Evolutionary conservation across 2,113 vertebrate species (phyloP), one percentile per base, ranked within the genome.

Genomic region (Chrysochloris asiatica): DNA sequence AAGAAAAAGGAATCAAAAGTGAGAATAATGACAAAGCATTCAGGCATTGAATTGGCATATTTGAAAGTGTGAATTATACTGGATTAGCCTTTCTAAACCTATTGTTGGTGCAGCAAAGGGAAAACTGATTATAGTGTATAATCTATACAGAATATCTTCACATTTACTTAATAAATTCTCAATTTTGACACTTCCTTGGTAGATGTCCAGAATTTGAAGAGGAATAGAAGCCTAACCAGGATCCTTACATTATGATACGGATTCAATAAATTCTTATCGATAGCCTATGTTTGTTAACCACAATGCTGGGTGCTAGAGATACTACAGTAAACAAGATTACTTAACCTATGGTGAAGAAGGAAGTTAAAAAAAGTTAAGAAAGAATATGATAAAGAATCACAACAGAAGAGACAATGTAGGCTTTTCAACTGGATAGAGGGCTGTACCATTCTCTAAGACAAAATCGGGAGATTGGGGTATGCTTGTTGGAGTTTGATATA

Each of bases 1-100:
- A 97, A 88, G 88, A 93, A 93, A 95, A 92, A 90, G 59, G 43
- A 76, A 92, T 95, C 65, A 94, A 90, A 95, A 94, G 90, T 88
- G 36, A 93, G 79, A 96, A 84, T 93, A 95, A 96, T 94, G 90
- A 52, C 88, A 90, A 95, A 43, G 56, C 92, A 92, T 73, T 88
- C 85, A 79, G 83, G 48, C 95, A 92, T 65, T 90, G 90, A 90
- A 83, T 43, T 93, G 83, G 71, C 71, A 63, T 90, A 81, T 94
- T 93, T 88, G 47, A 93, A 94, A 94, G 47, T 85, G 86, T 94
- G 92, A 95, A 33, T 92, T 91, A 91, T 50, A 82, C 88, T 93
- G 75, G 78, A 93, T 95, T 89, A 94, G 76, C 71, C 63, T 36
- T 85, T 43, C 67, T 91, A 77, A 59, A 89, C 43, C n/a, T n/a